A percentile compares a stretch with the other conserved stretches of the same genome.
Conservation (phyloP, 2,888 invertebrate genomes). For the Zeuzera pyrina region DNA sequence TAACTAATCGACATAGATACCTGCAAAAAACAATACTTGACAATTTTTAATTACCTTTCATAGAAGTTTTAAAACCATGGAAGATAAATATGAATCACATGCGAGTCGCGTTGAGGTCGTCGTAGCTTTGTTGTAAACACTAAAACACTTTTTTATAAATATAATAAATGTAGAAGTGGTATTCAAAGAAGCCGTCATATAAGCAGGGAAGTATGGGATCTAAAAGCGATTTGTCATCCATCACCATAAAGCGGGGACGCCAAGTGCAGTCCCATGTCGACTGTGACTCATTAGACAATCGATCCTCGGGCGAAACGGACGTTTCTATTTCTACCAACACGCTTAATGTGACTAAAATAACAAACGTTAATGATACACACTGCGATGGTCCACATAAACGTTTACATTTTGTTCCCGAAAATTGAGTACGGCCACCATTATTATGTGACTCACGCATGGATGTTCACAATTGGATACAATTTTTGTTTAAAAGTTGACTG, state of each 20-base stretch:
- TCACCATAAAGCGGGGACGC: conserved; percentile 45
- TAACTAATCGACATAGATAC: too few species aligned
- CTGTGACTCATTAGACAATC: conserved; percentile 66
- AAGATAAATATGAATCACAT: too few species aligned
- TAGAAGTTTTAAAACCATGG: too few species aligned
- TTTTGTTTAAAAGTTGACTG: conserved; percentile 23
- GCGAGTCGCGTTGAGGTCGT: too few species aligned
- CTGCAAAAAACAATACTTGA: too few species aligned
- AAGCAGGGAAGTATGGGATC: conserved; percentile 40
- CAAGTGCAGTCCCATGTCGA: conserved; percentile 64
- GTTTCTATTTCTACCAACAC: conserved; percentile 21
- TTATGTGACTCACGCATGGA: conserved; percentile 15
- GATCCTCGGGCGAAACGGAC: conserved; percentile 39
- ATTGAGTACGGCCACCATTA: conserved; percentile 13
- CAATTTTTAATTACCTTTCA: too few species aligned
- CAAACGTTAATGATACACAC: conserved; percentile 10
- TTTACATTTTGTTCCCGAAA: conserved; percentile 19
- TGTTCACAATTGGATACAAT: conserved; percentile 22
- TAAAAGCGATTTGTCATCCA: conserved; percentile 63
- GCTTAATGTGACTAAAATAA: conserved; percentile 14
- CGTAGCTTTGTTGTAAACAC: too few species aligned
- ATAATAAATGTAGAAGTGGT: too few species aligned
- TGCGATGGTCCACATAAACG: conserved; percentile 13
- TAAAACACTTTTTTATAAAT: too few species aligned
- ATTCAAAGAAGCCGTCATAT: too few species aligned